phyloP scores from a whole-genome alignment of 2,797 vertebrate genomes.

The Chloroceryle inda region DNA sequence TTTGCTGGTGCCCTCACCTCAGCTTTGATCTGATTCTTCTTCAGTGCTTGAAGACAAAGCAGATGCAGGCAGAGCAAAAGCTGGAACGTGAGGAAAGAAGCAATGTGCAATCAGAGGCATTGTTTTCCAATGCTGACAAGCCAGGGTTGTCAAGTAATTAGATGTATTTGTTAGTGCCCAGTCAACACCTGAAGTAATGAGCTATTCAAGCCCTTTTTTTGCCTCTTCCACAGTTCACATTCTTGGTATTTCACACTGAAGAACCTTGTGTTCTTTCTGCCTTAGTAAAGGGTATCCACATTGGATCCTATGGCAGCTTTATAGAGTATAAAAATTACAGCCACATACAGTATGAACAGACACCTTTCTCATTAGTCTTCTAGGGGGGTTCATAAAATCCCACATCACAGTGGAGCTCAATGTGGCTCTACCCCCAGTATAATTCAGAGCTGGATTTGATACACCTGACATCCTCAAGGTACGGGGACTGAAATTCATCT shows the following conservation, averaged over 20 bases:
- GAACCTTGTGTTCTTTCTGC: neutral
- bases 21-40: neutral
- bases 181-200: neutral
- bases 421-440: neutral
- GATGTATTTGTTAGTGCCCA: neutral
- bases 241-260: neutral
- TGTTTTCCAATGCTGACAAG: neutral
- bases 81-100: neutral
- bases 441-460: neutral
- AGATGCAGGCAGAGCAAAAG: neutral
- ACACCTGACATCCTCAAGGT: neutral
- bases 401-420: neutral
- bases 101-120: neutral
- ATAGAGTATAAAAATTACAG: neutral
- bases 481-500: neutral
- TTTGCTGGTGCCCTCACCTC: neutral
- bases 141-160: neutral
- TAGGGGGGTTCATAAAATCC: neutral
- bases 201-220: neutral
- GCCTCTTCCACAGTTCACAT: neutral
- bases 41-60: neutral
- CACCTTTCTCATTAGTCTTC: neutral
- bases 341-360: neutral
- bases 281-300: neutral
- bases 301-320: neutral